A percentile compares a stretch with the other conserved stretches of the same genome.
Conservation (phyloP, 1,140 invertebrate genomes). For the Manduca sexta region DNA sequence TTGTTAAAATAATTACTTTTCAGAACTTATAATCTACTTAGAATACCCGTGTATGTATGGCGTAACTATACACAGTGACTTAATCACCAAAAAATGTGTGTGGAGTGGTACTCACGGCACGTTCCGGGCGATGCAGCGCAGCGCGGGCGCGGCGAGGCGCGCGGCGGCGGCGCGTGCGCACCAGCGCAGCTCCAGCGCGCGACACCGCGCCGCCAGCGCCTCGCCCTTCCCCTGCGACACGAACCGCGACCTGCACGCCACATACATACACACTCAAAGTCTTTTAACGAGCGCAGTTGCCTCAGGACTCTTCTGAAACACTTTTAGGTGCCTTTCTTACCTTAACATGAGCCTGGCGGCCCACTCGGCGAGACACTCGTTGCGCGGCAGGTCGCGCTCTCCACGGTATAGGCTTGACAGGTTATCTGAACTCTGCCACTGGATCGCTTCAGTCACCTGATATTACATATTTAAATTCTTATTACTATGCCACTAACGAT, state of each 20-base stretch:
- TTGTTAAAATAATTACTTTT: too few species aligned
- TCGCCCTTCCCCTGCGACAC: background rate
- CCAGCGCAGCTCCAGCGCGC: slow-evolving; percentile 29
- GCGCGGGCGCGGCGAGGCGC: slow-evolving; percentile 15
- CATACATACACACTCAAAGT: background rate
- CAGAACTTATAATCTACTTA: too few species aligned
- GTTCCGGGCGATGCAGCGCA: slow-evolving; percentile 22
- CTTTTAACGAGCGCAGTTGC: background rate
- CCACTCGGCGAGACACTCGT: slow-evolving; percentile 36
- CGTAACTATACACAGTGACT: too few species aligned
- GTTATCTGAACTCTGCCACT: slow-evolving; percentile 11
- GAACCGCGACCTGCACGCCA: background rate
- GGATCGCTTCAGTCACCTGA: slow-evolving; percentile 24
- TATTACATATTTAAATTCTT: too few species aligned
- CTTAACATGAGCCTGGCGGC: slow-evolving; percentile 37
- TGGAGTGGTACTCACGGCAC: slow-evolving; percentile 20
- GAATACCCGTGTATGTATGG: too few species aligned
- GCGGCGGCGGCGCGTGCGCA: slow-evolving; percentile 18
- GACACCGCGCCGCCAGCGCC: slow-evolving; percentile 9
- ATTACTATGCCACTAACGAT: too few species aligned
- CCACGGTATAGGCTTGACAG: too few species aligned
- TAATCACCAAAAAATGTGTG: too few species aligned
- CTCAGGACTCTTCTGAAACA: too few species aligned
- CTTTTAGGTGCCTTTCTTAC: slow-evolving; percentile 10
- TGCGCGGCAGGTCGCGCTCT: background rate